Base-by-base conservation (phyloP, 2,113 vertebrate genomes). In the Heliornis fulica region DNA sequence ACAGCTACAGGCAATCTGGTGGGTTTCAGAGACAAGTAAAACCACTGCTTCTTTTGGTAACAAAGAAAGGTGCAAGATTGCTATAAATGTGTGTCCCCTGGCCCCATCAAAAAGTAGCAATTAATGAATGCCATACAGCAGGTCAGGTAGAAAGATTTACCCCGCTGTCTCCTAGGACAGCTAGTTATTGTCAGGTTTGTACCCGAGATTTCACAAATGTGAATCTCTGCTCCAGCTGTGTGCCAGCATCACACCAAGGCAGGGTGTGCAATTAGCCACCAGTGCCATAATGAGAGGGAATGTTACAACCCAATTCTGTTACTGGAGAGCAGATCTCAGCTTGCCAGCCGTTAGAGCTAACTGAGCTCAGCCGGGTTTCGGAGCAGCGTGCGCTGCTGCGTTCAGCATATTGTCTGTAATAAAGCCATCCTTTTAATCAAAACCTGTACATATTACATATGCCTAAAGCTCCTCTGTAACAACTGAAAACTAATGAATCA, bases 311-410 rank as follows among this genome's bases (percentile, higher is more conserved):
- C 20, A 63, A 10, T 63, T 94, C 68, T 85, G 54, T 46, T 71
- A 34, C 38, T 31, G 32, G 26, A 23, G 9, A 43, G 11, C 70
- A 77, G 91, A 76, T 4, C n/a, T n/a, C 40, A 36, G 7, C 20
- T 71, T 38, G 18, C 48, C 88, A 54, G 57, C n/a, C 43, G 25
- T 41, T 87, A 68, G 81, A 88, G 17, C 51, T 46, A 32, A 45
- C 36, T n/a, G 54, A 86, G 31, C 36, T 83, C 69, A 18, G 15
- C 21, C 48, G 65, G 18, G 19, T 61, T 85, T 68, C 65, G 51
- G 31, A 56, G 66, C n/a, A n/a, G 61, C 0, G 0, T 19, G 45
- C 0, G 1, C 34, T 59, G 19, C 32, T 59, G 19, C 32, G 29
- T 36, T 51, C 54, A 54, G 40, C 18, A 7, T 34, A 53, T 34